phyloP scores from a whole-genome alignment of 2,888 invertebrate species.

The Cryptosula pallasiana region DNA sequence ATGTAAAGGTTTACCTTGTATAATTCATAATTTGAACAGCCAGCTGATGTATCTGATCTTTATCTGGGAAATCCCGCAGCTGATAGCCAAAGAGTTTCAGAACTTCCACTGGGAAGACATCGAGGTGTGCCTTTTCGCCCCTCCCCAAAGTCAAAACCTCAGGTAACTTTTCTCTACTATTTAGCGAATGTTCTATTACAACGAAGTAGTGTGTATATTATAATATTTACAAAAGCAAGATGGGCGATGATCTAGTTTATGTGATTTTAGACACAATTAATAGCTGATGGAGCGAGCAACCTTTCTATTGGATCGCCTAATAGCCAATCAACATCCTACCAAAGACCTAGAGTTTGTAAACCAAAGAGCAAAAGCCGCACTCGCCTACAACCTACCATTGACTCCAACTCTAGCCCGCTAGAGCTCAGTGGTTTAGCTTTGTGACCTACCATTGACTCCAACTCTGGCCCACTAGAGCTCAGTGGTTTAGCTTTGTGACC shows the following conservation, averaged over 20 bases:
- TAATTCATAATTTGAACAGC: too few relatives aligned
- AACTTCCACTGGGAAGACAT: background rate
- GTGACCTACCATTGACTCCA: too few relatives aligned
- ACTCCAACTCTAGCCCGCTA: background rate
- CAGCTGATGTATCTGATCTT: background rate
- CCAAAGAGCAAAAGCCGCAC: background rate
- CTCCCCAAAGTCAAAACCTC: background rate
- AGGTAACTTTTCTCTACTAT: too few relatives aligned
- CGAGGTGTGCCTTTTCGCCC: background rate
- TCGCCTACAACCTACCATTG: background rate
- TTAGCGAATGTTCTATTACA: too few relatives aligned
- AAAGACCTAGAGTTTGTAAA: background rate
- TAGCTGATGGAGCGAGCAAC: background rate
- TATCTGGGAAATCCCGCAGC: background rate
- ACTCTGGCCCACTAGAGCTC: too few relatives aligned
- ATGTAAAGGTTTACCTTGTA: too few relatives aligned
- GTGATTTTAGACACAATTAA: too few relatives aligned
- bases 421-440: background rate
- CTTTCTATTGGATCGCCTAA: background rate
- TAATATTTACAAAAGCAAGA: too few relatives aligned
- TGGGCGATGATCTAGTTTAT: too few relatives aligned
- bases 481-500: too few relatives aligned
- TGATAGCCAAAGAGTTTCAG: conserved; percentile 1
- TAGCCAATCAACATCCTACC: background rate
- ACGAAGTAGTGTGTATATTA: too few relatives aligned